Evolutionary conservation across 2,888 invertebrate species (phyloP).

Genomic region (Catocala sponsa): DNA sequence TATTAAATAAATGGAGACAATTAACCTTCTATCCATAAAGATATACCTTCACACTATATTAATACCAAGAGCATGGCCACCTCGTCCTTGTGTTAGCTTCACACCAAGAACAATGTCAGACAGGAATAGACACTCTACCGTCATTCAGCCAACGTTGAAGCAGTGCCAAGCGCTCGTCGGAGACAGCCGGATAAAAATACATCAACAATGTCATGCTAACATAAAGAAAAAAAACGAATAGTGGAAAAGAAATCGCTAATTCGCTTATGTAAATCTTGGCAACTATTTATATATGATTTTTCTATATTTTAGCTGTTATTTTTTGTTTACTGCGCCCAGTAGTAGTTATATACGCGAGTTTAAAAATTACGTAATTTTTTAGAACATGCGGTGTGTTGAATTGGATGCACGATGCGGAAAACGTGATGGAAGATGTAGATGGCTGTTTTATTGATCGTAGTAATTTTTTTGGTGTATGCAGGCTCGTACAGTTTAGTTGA

Average conservation of each 20-base stretch:
- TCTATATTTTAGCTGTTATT: conserved; percentile 1
- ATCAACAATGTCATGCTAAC: conserved; percentile 62
- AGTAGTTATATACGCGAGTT: too few relatives aligned
- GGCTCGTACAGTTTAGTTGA: too few relatives aligned
- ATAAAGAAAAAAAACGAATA: conserved; percentile 34
- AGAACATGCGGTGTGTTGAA: too few relatives aligned
- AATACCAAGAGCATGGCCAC: conserved; percentile 45
- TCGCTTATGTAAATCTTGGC: conserved; percentile 57
- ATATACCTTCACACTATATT: conserved; percentile 8
- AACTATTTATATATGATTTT: conserved; percentile 16
- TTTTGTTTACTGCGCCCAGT: too few relatives aligned
- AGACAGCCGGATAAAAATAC: conserved; percentile 70
- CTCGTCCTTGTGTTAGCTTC: conserved; percentile 61
- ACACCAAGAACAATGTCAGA: conserved; percentile 80
- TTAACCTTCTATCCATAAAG: background rate
- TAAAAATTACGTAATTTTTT: too few relatives aligned
- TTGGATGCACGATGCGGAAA: too few relatives aligned
- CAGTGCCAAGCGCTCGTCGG: conserved; percentile 69
- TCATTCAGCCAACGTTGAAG: conserved; percentile 74
- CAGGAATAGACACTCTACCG: conserved; percentile 74
- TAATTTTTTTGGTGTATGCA: too few relatives aligned
- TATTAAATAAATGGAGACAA: background rate
- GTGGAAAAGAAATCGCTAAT: conserved; percentile 59
- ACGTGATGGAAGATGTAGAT: too few relatives aligned
- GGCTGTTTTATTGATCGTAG: too few relatives aligned